phyloP scores from a whole-genome alignment of 2,113 vertebrate species.

The Menura novaehollandiae region DNA sequence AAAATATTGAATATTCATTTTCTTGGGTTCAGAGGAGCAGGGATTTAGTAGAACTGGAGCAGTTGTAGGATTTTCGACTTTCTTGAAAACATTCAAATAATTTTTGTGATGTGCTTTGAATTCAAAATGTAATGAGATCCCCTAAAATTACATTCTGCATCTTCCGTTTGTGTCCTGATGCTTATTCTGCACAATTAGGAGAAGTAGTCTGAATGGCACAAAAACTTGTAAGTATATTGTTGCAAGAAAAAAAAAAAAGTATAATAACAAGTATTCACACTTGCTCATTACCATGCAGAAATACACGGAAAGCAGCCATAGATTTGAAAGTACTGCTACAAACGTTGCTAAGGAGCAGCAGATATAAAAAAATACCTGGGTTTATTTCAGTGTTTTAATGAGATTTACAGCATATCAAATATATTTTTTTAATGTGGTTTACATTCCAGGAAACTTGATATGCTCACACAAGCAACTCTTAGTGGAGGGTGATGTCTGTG shows the following conservation, averaged over 20 bases:
- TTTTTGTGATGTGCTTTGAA: conserved; percentile 59
- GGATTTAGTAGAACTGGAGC: conserved; percentile 70
- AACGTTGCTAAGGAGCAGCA: neutral
- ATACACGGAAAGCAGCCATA: neutral
- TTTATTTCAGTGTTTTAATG: neutral
- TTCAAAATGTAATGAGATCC: conserved; percentile 68
- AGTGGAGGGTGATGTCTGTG: neutral
- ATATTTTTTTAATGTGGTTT: neutral
- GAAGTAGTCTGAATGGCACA: conserved; percentile 19
- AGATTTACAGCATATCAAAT: neutral
- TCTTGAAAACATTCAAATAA: conserved; percentile 67
- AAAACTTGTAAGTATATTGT: neutral
- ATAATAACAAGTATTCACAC: neutral
- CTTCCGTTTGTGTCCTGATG: conserved; percentile 49
- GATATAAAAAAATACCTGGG: neutral
- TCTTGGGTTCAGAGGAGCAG: conserved; percentile 70
- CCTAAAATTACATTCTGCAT: conserved; percentile 59
- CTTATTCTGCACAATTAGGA: conserved; percentile 10
- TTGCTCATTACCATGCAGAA: neutral
- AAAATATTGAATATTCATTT: conserved; percentile 82
- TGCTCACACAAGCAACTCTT: neutral
- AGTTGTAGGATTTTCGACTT: conserved; percentile 68
- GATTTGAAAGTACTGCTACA: neutral
- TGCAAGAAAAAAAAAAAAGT: neutral
- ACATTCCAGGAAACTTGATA: conserved; percentile 19